These are phyloP conservation scores for Desmophyllum pertusum DNA, from an alignment of 92 coral and sea anemone species.

Conservation along the genomic window DNA sequence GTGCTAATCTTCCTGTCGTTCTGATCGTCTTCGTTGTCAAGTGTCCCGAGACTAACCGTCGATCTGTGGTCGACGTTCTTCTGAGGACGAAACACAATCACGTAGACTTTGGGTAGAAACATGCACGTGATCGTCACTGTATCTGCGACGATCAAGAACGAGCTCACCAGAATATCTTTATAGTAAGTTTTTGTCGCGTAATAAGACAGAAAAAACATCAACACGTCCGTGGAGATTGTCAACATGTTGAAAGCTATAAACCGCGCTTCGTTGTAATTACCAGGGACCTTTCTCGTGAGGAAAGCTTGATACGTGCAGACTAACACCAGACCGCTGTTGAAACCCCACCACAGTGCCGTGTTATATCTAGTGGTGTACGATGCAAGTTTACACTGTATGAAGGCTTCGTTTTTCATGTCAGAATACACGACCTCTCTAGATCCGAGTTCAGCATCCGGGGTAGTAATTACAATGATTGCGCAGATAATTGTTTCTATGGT, in stretches of 20 bases:
- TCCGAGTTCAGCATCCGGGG: conserved; percentile 45
- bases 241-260: conserved; percentile 94
- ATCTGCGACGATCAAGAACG: conserved; percentile 74
- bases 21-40: conserved; percentile 24
- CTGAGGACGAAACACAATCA: conserved; percentile 82
- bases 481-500: conserved; percentile 68
- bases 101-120: conserved; percentile 85
- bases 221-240: conserved; percentile 78
- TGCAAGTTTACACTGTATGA: conserved; percentile 72
- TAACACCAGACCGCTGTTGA: conserved; percentile 78
- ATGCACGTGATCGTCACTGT: conserved; percentile 84
- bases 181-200: conserved; percentile 77
- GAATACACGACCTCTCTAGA: conserved; percentile 62
- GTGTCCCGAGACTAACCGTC: conserved; percentile 59
- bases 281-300: conserved; percentile 89
- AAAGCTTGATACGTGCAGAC: conserved; percentile 89
- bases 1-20: conserved; percentile 32
- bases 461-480: conserved; percentile 49
- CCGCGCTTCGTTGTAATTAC: conserved; percentile 93
- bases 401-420: conserved; percentile 62
- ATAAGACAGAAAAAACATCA: conserved; percentile 79
- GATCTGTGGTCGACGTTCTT: conserved; percentile 76
- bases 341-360: conserved; percentile 88
- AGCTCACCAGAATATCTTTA: conserved; percentile 73
- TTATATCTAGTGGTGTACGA: conserved; percentile 63